Base-by-base conservation (phyloP, 1,140 invertebrate genomes). In the Aricia agestis region DNA sequence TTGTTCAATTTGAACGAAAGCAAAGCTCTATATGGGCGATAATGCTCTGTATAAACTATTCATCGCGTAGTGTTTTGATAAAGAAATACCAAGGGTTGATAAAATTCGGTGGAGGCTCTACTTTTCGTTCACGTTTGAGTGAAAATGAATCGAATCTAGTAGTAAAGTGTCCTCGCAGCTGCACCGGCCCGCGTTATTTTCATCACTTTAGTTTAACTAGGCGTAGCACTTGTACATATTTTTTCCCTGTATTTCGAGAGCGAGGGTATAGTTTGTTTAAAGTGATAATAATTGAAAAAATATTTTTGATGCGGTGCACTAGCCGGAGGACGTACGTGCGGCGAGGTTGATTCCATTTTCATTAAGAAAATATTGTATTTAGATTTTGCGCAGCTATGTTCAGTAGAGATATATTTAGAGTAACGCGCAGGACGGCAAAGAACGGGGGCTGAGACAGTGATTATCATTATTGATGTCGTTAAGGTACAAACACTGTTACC, bases 221-320 rank as follows among this genome's bases (percentile, higher is more conserved):
- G 4, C 11, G 59, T 63, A 63, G 59, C 18, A 63, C 18, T 63
- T 63, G 59, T 63, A 63, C 18, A 63, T 63, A 63, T 63, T 19
- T 63, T 63, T 19, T 63, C 59, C 59, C 6, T 52, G 45, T 52
- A 52, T 15, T 52, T 52, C 11, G 18, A 19, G 59, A 63, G 59
- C 59, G 59, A 63, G 59, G 59, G 17, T 17, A 19, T 59, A 59
- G 18, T 17, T 63, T 63, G 59, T 19, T 63, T 63, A 19, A 63
- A 19, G 59, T 63, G 59, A 63, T 11, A 19, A 63, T 63, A 19
- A 63, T 63, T 2, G 17, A 25, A 63, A 63, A 6, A 31, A 18
- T 63, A 63, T 11, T 63, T 19, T 63, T 19, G 19, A 18, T 9
- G 2, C 25, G 25, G 19, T 63, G 59, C 59, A 63, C 59, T 25